Percentiles rank a stretch among this genome's conserved stretches.
Evolutionary conservation across 2,113 vertebrate genomes (phyloP).

Genomic region (Eudyptes chrysolophus): DNA sequence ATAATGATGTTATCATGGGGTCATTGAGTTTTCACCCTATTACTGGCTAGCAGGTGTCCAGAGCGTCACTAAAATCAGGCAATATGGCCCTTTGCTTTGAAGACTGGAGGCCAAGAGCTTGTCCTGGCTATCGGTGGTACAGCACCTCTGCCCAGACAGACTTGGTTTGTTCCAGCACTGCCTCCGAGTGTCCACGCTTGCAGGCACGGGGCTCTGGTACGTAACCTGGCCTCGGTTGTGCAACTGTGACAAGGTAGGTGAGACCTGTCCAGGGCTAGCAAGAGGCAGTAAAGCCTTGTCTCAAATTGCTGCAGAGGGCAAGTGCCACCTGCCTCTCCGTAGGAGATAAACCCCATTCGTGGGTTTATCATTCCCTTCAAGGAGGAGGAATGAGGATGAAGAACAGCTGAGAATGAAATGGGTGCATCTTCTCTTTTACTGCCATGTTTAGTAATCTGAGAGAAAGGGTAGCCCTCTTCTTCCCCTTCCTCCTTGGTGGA

Average conservation of each 20-base stretch:
- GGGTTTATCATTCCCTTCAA: not conserved
- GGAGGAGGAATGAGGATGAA: not conserved
- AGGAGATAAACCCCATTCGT: not conserved
- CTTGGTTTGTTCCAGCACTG: not conserved
- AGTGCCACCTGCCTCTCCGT: not conserved
- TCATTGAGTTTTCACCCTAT: conserved; percentile 1
- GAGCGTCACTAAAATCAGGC: not conserved
- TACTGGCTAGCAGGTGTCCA: not conserved
- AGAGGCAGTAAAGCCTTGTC: not conserved
- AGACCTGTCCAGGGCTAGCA: not conserved
- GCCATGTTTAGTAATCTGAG: not conserved
- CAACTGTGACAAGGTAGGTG: not conserved
- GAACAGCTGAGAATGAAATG: not conserved
- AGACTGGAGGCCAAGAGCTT: not conserved
- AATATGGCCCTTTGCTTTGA: not conserved
- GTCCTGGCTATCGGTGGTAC: not conserved
- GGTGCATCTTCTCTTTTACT: not conserved
- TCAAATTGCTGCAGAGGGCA: not conserved
- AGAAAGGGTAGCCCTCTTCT: not conserved
- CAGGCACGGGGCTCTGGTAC: not conserved
- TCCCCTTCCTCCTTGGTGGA: not conserved
- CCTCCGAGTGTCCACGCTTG: not conserved
- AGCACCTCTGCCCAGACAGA: not conserved
- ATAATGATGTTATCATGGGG: not conserved
- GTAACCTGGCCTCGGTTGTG: fast-evolving